A percentile compares a stretch with the other conserved stretches of the same genome.
Conservation (phyloP, 2,797 vertebrate genomes). For the Anas acuta region DNA sequence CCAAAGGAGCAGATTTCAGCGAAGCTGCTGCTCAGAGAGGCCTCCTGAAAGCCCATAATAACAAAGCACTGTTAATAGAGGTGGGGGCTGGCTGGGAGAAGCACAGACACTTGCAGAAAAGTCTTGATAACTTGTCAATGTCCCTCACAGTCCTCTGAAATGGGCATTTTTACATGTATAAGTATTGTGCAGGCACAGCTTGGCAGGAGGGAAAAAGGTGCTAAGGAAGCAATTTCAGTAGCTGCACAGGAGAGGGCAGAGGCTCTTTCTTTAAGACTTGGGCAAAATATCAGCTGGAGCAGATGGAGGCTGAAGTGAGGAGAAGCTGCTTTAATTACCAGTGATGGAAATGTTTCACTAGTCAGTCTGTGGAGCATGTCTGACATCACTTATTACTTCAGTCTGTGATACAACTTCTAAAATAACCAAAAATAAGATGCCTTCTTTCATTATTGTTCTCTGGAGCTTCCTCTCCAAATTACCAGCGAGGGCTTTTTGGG, state of each 20-base stretch:
- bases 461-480: not conserved
- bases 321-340: not conserved
- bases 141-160: not conserved
- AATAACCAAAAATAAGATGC: not conserved
- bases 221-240: too few relatives aligned
- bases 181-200: not conserved
- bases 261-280: not conserved
- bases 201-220: not conserved
- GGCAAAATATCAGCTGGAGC: not conserved
- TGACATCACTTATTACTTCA: not conserved
- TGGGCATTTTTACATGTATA: not conserved
- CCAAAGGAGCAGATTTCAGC: not conserved
- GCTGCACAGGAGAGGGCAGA: not conserved
- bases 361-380: not conserved
- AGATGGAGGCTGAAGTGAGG: not conserved
- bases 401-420: not conserved
- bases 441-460: not conserved
- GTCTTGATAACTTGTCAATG: not conserved
- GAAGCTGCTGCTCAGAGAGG: not conserved
- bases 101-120: not conserved
- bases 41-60: not conserved
- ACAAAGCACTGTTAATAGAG: not conserved
- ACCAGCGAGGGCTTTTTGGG: not conserved
- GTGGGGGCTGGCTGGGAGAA: not conserved
- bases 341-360: rapidly evolving